These are phyloP conservation scores for Galemys pyrenaicus DNA, from an alignment of 2,113 vertebrate species.

Conservation along the genomic window DNA sequence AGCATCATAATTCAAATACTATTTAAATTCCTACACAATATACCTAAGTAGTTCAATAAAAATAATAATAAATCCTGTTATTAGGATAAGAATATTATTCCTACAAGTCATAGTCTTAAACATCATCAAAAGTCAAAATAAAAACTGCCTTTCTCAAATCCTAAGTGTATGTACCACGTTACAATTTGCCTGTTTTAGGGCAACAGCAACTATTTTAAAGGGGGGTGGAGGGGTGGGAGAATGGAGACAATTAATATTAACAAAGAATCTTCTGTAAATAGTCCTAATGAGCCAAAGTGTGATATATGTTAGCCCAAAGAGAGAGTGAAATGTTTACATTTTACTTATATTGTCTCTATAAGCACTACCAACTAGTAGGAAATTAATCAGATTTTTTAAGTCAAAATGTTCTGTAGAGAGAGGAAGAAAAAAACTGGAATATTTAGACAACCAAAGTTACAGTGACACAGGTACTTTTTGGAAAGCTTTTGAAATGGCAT, in stretches of 20 bases:
- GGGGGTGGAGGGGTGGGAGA: accelerated
- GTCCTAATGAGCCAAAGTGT: neutral
- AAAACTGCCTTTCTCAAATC: neutral
- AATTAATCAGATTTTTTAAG: neutral
- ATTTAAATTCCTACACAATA: neutral
- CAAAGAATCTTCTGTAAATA: conserved; percentile 18
- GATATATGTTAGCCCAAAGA: neutral
- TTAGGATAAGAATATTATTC: neutral
- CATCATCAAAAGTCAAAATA: conserved; percentile 34
- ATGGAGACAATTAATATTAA: neutral
- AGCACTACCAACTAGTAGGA: neutral
- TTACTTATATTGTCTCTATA: neutral
- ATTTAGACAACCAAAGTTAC: neutral
- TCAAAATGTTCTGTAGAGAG: neutral
- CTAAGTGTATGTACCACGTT: neutral
- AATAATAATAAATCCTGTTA: conserved; percentile 7
- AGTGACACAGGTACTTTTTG: neutral
- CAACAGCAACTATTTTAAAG: neutral
- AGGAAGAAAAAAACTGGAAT: neutral
- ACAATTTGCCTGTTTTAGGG: neutral
- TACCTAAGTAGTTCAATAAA: conserved; percentile 14
- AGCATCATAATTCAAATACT: neutral
- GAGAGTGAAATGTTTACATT: neutral
- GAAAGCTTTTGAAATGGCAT: neutral
- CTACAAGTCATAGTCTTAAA: neutral